Evolutionary conservation across 2,113 vertebrate genomes (phyloP).

Genomic region (Heterocephalus glaber): DNA sequence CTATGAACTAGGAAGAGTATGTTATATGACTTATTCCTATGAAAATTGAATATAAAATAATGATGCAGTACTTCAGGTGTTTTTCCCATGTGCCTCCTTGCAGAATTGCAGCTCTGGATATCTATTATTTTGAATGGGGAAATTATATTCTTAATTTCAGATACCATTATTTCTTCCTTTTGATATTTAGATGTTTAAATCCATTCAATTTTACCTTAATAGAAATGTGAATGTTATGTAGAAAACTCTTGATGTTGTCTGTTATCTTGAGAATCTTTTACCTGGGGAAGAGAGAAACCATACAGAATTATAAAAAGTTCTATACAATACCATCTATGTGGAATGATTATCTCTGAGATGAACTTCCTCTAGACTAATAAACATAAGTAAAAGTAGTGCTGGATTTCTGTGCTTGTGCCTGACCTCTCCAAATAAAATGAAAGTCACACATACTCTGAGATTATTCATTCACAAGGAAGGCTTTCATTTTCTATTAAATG

Average conservation of each 20-base stretch:
- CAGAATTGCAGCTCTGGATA: not conserved
- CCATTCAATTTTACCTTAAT: conserved; percentile 23
- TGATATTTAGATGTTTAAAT: not conserved
- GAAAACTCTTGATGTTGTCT: conserved; percentile 38
- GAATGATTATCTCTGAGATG: conserved; percentile 55
- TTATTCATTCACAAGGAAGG: not conserved
- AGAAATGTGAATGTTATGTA: not conserved
- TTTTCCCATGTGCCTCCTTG: not conserved
- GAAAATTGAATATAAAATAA: not conserved
- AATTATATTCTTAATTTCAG: not conserved
- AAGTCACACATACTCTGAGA: not conserved
- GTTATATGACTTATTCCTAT: not conserved
- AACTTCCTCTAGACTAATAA: conserved; percentile 49
- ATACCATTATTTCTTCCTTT: not conserved
- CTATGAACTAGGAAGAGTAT: not conserved
- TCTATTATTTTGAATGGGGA: not conserved
- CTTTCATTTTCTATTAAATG: not conserved
- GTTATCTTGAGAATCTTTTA: conserved; percentile 53
- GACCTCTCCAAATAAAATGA: not conserved
- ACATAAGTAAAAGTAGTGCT: not conserved
- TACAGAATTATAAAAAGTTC: conserved; percentile 25
- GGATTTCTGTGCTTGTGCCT: not conserved
- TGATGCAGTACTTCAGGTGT: not conserved
- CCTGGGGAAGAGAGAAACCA: conserved; percentile 50
- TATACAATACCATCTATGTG: not conserved